phyloP scores from a whole-genome alignment of 2,113 vertebrate genomes.

The Mugil cephalus region DNA sequence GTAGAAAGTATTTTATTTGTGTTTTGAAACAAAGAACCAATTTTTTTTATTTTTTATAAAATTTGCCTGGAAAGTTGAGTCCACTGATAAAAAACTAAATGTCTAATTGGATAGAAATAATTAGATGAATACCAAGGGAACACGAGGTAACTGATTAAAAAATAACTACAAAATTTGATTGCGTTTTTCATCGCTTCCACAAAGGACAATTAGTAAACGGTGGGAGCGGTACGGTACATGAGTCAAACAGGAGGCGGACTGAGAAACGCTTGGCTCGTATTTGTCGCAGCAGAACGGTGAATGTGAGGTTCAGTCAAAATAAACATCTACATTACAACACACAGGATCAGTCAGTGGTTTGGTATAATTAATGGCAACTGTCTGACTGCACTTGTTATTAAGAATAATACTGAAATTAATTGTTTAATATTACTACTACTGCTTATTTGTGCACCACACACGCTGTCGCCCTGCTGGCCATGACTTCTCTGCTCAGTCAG shows the following conservation, averaged over 20 bases:
- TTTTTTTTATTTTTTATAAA: too few species aligned
- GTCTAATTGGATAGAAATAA: too few species aligned
- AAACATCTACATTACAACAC: not conserved
- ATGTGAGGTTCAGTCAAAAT: not conserved
- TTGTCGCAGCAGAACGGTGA: not conserved
- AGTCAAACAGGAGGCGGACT: not conserved
- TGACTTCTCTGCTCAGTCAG: constrained; percentile 49
- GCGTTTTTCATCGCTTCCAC: not conserved
- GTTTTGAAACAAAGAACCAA: too few species aligned
- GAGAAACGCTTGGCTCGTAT: too few species aligned
- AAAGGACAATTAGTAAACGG: not conserved
- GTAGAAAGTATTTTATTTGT: too few species aligned
- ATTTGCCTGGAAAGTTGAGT: too few species aligned
- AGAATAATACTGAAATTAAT: not conserved
- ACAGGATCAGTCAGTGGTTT: too few species aligned
- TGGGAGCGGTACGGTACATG: not conserved
- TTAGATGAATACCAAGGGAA: too few species aligned
- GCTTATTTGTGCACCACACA: not conserved
- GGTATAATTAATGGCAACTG: too few species aligned
- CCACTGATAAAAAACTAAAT: too few species aligned
- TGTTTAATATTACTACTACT: not conserved
- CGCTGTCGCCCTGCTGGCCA: constrained; percentile 7
- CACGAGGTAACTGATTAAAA: too few species aligned
- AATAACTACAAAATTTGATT: not conserved
- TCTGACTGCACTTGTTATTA: not conserved